Evolutionary conservation across 1,140 invertebrate genomes (phyloP).

Genomic region (Lordiphosa stackelbergi): DNA sequence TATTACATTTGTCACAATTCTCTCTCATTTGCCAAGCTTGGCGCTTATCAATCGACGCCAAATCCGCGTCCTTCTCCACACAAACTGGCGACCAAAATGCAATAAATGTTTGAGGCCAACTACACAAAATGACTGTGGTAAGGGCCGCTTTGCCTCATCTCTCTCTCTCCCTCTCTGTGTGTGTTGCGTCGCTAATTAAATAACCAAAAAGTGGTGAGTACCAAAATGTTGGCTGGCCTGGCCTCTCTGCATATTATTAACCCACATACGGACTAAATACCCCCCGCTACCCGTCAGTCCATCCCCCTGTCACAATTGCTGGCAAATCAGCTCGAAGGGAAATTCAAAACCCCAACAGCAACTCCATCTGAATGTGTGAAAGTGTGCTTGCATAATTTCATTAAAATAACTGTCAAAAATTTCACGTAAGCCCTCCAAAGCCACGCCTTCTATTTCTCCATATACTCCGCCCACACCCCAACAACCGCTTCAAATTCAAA

Average conservation of each 20-base stretch:
- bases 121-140: constrained; percentile 17
- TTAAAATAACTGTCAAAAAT: constrained; percentile 75
- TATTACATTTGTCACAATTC: too few relatives aligned
- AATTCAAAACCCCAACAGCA: neutral
- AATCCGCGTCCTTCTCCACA: too few relatives aligned
- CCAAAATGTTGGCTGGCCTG: constrained; percentile 16
- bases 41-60: too few relatives aligned
- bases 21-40: too few relatives aligned
- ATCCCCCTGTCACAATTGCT: neutral
- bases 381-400: constrained; percentile 71
- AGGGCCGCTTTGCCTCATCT: constrained; percentile 11
- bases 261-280: constrained; percentile 36
- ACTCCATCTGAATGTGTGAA: constrained; percentile 51
- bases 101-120: constrained; percentile 7
- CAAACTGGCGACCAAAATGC: neutral
- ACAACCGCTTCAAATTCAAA: constrained; percentile 58
- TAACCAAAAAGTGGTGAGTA: constrained; percentile 49
- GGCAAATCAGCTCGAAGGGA: constrained; percentile 24
- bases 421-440: constrained; percentile 54
- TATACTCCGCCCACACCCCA: constrained; percentile 4
- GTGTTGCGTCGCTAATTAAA: constrained; percentile 49
- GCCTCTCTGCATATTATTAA: constrained; percentile 59
- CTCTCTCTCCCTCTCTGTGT: neutral
- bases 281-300: neutral
- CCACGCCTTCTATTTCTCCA: constrained; percentile 10